Evolutionary conservation across 2,888 invertebrate genomes (phyloP), one percentile per base, ranked within the genome.

Genomic region (Drepana falcataria): DNA sequence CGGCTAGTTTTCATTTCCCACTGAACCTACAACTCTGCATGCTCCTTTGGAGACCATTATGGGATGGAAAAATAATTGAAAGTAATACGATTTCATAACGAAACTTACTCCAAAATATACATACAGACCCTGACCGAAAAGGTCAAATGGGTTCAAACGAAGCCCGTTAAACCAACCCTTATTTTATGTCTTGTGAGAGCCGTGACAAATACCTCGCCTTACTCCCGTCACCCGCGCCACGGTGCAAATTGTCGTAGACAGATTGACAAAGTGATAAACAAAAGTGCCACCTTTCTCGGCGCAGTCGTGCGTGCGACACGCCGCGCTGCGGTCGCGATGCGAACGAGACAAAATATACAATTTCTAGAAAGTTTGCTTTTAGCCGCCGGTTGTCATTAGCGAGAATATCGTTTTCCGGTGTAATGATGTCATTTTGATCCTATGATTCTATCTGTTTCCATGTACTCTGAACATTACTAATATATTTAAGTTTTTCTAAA

Each of bases 291-390:
- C 79, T 79, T 77, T 79, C 75, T 66, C 71, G 57, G 55, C 49
- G 57, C 81, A 79, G 69, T 77, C 85, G 84, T 85, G 84, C 85
- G 79, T 81, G 67, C 70, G 66, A 64, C 68, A 67, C 69, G 81
- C 64, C 58, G 57, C 47, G 65, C 58, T 61, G 66, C 61, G 61
- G 60, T 54, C 54, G 56, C n/a, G 6, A 1, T 40, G 40, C 34
- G 41, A 40, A 40, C 51, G 51, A 34, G 51, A 3, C 53, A 49
- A 47, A 49, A 49, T 47, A 21, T 51, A 47, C 48, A 52, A 58
- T 53, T 40, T 34, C 51, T 60, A 60, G 60, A 60, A 60, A 60
- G 60, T 55, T 44, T 2, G 44, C 44, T 6, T 44, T 44, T 2
- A 9, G 40, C 37, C 4, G 41, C 44, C 44, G 9, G 9, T 44